Base-by-base conservation (phyloP, 2,797 vertebrate species). In the Nannoperca obscura region DNA sequence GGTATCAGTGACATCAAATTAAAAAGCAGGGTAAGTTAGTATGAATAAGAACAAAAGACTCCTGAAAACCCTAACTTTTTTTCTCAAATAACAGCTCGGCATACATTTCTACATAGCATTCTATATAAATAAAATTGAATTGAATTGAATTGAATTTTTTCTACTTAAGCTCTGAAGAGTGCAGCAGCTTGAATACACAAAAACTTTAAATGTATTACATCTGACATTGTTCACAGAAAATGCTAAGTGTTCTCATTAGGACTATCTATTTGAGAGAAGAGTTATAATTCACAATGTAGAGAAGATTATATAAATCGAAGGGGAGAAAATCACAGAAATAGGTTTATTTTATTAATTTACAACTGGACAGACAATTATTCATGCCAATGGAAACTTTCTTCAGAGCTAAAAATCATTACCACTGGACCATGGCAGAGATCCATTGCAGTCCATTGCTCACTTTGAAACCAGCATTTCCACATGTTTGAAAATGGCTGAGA, bases 101-200 rank as follows among this genome's bases (percentile, higher is more conserved):
- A 94, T 95, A 95, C 94, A 94, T 94, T 93, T 95, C 95, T 95
- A 96, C 93, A 94, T 85, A 88, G 95, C 95, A 96, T 96, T 34
- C n/a, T n/a, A n/a, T n/a, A n/a, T n/a, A n/a, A n/a, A n/a, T n/a
- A n/a, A n/a, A n/a, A n/a, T n/a, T n/a, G n/a, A n/a, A n/a, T n/a
- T n/a, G n/a, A n/a, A n/a, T n/a, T n/a, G n/a, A n/a, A n/a, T n/a
- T n/a, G n/a, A n/a, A n/a, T 59, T 44, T 60, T 65, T 49, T 47
- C 15, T 55, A 20, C 30, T 69, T 63, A 5, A 24, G 3, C 50
- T 58, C 11, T 59, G 12, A 86, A 66, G 30, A 62, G 54, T 58
- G 47, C 52, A 69, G 34, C 24, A 74, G 46, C 36, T 60, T 34
- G 7, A 65, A 68, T 57, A 61, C 34, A 36, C 30, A 64, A 60